These are phyloP conservation scores for Spinus olivaceus DNA, from an alignment of 2,797 vertebrate genomes.

Conservation along the genomic window DNA sequence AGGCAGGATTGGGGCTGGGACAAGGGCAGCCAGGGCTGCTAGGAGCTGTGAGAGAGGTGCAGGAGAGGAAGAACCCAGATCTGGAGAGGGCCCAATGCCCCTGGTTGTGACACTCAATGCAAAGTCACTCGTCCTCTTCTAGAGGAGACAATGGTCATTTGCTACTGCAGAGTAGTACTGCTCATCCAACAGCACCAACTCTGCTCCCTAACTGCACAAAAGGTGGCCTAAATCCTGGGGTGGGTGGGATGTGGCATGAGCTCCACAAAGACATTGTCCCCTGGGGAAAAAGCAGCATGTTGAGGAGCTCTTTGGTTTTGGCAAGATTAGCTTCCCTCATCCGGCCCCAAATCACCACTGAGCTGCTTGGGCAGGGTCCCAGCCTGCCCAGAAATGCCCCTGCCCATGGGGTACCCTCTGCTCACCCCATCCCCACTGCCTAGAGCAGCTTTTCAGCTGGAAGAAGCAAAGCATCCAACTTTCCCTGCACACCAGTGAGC, in stretches of 20 bases:
- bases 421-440: neutral
- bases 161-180: neutral
- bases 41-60: neutral
- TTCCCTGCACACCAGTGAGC: neutral
- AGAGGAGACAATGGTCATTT: neutral
- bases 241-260: rapidly evolving
- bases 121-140: neutral
- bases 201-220: neutral
- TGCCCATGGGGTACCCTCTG: rapidly evolving
- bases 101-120: neutral
- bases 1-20: rapidly evolving
- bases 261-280: neutral
- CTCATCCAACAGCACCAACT: neutral
- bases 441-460: neutral
- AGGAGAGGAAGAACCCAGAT: neutral
- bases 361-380: neutral
- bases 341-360: rapidly evolving
- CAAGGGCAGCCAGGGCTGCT: neutral
- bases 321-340: neutral
- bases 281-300: neutral
- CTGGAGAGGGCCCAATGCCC: neutral
- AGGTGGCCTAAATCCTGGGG: neutral
- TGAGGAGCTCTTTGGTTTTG: neutral
- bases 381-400: neutral
- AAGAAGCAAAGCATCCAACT: neutral